phyloP scores from a whole-genome alignment of 2,888 invertebrate genomes.

The Coremacera marginata region DNA sequence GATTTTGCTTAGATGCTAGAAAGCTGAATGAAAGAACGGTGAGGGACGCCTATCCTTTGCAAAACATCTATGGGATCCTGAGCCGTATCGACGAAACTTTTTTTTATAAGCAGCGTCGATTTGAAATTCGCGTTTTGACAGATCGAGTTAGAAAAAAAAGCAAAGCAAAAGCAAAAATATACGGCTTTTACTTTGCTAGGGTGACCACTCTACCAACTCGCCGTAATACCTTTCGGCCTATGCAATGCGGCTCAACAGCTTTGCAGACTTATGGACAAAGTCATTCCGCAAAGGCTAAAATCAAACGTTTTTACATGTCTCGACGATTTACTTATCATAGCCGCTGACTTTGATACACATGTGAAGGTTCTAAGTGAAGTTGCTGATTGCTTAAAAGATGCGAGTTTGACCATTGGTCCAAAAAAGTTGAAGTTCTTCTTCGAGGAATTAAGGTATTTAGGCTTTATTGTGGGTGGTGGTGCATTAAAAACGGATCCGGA shows the following conservation, averaged over 20 bases:
- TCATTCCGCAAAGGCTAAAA: neutral
- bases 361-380: neutral
- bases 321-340: neutral
- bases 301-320: neutral
- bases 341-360: no score
- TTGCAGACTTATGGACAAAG: neutral
- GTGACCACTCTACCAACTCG: no score
- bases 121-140: slow-evolving; percentile 30
- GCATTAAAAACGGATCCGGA: neutral
- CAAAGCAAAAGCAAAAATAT: no score
- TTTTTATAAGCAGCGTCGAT: slow-evolving; percentile 35
- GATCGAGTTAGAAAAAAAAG: neutral
- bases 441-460: no score
- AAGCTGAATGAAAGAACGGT: no score
- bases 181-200: neutral
- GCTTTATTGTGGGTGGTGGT: no score
- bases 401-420: neutral
- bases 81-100: slow-evolving; percentile 34
- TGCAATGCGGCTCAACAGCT: neutral
- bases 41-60: no score
- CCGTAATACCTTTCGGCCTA: neutral
- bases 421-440: neutral
- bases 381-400: neutral
- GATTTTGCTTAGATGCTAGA: neutral
- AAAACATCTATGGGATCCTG: slow-evolving; percentile 22